Conservation (phyloP, 2,888 invertebrate genomes). For the Drosophila dives region DNA sequence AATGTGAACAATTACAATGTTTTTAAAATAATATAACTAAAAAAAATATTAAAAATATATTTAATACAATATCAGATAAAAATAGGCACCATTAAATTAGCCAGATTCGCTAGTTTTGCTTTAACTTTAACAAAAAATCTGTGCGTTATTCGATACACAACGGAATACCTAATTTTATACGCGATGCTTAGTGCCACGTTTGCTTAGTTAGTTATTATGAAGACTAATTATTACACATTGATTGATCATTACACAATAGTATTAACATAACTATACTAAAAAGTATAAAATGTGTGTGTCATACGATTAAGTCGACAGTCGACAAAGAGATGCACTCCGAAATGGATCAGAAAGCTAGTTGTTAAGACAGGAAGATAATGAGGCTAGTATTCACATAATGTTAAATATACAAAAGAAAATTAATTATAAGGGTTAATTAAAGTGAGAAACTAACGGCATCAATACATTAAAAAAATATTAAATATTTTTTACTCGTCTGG, state of each 20-base stretch:
- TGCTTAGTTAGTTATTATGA: slow-evolving; percentile 48
- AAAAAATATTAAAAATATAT: slow-evolving; percentile 56
- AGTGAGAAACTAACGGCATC: neutral
- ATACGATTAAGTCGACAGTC: slow-evolving; percentile 17
- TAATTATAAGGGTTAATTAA: neutral
- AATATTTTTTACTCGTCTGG: neutral
- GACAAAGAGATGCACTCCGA: slow-evolving; percentile 11
- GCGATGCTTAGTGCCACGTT: slow-evolving; percentile 7
- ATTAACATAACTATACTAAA: slow-evolving; percentile 22
- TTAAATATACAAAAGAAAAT: neutral
- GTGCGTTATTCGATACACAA: slow-evolving; percentile 22
- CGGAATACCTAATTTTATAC: slow-evolving; percentile 32
- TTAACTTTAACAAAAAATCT: slow-evolving; percentile 26
- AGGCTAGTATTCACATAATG: neutral
- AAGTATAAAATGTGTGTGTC: slow-evolving; percentile 25
- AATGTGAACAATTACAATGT: neutral
- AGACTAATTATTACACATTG: slow-evolving; percentile 26
- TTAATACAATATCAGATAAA: slow-evolving; percentile 42
- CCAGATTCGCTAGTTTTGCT: slow-evolving; percentile 17
- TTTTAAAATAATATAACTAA: neutral
- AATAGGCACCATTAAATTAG: slow-evolving; percentile 45
- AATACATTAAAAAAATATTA: neutral
- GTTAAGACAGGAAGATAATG: slow-evolving; percentile 28
- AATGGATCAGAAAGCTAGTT: slow-evolving; percentile 25
- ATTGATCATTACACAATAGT: slow-evolving; percentile 34